Percentiles rank a stretch among this genome's conserved stretches.
These are phyloP conservation scores for Pristionchus mayeri DNA, from an alignment of 2,888 invertebrate genomes.

Conservation along the genomic window DNA sequence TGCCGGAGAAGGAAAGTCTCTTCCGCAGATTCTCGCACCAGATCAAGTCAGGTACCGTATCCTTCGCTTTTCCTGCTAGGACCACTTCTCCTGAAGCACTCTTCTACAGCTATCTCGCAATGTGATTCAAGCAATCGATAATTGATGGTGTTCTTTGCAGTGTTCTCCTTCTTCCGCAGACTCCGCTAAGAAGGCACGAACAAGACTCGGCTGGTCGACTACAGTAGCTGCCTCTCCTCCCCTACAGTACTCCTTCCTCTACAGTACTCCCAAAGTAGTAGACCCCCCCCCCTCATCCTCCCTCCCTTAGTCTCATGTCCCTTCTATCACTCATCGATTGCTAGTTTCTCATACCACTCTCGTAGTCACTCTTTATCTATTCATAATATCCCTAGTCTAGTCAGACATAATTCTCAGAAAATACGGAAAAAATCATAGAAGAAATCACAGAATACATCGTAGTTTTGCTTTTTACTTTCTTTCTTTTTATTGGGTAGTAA, in stretches of 20 bases:
- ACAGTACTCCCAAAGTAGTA: not conserved
- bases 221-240: slow-evolving; percentile 2
- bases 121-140: not conserved
- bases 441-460: slow-evolving; percentile 4
- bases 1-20: slow-evolving; percentile 11
- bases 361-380: not conserved
- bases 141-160: not conserved
- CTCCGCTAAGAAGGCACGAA: not conserved
- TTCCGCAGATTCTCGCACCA: slow-evolving; percentile 15
- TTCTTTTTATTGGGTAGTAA: slow-evolving; percentile 27
- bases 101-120: not conserved
- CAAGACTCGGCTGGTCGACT: slow-evolving; percentile 3
- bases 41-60: slow-evolving; percentile 39
- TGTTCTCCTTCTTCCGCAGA: slow-evolving; percentile 24
- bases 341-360: slow-evolving; percentile 34
- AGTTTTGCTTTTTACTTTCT: not conserved
- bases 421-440: slow-evolving; percentile 9
- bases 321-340: slow-evolving; percentile 33
- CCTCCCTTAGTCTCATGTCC: slow-evolving; percentile 13
- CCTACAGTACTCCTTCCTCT: slow-evolving; percentile 11
- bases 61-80: not conserved
- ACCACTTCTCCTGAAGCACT: not conserved
- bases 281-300: not conserved
- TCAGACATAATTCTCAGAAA: slow-evolving; percentile 39
- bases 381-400: slow-evolving; percentile 44